phyloP scores from a whole-genome alignment of 2,888 invertebrate genomes.

The Chloromyia formosa region DNA sequence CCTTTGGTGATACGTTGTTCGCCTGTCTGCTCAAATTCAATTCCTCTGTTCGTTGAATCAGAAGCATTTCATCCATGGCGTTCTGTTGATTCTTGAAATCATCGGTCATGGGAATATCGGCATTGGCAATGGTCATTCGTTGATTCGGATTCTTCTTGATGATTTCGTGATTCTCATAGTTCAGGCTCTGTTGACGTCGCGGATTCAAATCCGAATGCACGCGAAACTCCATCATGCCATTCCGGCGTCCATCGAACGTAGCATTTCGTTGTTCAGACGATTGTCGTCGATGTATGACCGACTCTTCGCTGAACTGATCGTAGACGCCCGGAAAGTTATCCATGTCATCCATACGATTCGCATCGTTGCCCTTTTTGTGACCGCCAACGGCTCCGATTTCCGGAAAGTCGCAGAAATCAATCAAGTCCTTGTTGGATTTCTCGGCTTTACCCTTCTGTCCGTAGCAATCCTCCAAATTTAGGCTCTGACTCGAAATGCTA shows the following conservation, averaged over 20 bases:
- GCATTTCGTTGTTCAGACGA: constrained; percentile 60
- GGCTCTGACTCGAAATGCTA: constrained; percentile 63
- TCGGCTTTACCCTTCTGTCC: constrained; percentile 49
- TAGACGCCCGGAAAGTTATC: constrained; percentile 34
- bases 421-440: constrained; percentile 57
- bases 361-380: constrained; percentile 45
- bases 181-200: constrained; percentile 61
- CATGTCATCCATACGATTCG: constrained; percentile 44
- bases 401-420: constrained; percentile 60
- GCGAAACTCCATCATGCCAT: constrained; percentile 58
- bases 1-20: constrained; percentile 1
- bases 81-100: constrained; percentile 55
- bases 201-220: constrained; percentile 18
- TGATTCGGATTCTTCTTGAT: constrained; percentile 52
- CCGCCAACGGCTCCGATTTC: constrained; percentile 53
- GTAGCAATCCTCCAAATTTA: constrained; percentile 59
- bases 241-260: constrained; percentile 62
- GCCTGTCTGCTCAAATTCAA: constrained; percentile 53
- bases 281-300: constrained; percentile 59
- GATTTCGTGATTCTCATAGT: constrained; percentile 63
- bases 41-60: constrained; percentile 58
- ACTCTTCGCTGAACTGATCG: constrained; percentile 54
- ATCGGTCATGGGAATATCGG: constrained; percentile 53
- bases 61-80: constrained; percentile 54
- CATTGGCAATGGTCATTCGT: constrained; percentile 53